Base-by-base conservation (phyloP, 2,888 invertebrate species). In the Caenorhabditis sp. region DNA sequence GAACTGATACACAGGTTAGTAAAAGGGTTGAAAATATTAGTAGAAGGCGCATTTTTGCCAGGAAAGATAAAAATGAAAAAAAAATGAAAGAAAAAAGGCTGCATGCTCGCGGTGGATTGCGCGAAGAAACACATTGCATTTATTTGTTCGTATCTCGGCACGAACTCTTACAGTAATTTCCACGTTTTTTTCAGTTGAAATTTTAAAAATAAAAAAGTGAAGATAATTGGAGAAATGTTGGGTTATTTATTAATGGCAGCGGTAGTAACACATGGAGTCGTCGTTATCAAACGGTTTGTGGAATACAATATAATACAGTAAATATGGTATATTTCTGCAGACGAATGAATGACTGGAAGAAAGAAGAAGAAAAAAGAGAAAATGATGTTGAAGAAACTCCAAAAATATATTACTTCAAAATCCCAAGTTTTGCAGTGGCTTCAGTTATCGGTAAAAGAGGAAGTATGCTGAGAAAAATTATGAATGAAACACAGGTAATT, bases 391-490 rank as follows among this genome's bases (percentile, higher is more conserved):
- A 51, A 4, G 51, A 51, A 4, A 5, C 6, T 43, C 6, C 3
- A 17, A 43, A 14, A 17, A 17, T 17, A 10, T 55, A 71, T n/a
- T 71, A 59, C 31, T 63, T 71, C n/a, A 61, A 66, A 58, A 62
- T 71, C 49, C 71, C 71, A 1, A 58, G 50, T 24, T 71, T 66
- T 31, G 71, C 66, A 1, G 66, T 71, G 21, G 57, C 66, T 1
- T 59, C 71, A 23, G 66, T 71, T 2, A 66, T 71, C 24, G 71
- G 71, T 10, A 71, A 66, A 37, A 58, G 71, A 10, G 71, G 71
- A 37, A n/a, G 19, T 55, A 58, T 63, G 1, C 19, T 71, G 49
- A 36, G 71, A 58, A 59, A 60, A 36, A 51, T 71, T 0, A 66
- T 66, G 71, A 43, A 63, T 43, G 71, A 71, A 10, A 58, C 63